Evolutionary conservation across 2,888 invertebrate genomes (phyloP).

Genomic region (Ophraella communa): DNA sequence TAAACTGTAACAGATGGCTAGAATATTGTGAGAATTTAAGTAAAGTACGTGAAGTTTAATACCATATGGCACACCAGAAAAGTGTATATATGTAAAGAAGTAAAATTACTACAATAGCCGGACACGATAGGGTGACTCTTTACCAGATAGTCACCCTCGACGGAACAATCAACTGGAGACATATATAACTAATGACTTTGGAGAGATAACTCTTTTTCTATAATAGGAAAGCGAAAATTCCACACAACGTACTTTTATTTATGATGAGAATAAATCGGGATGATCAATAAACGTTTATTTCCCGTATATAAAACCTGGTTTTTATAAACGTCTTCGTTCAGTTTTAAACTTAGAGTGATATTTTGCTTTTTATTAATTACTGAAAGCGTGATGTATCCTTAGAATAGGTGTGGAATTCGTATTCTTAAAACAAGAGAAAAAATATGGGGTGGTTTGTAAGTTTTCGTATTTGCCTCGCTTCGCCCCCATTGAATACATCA

Average conservation of each 20-base stretch:
- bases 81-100: constrained; percentile 26
- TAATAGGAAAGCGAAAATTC: constrained; percentile 36
- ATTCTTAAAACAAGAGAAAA: constrained; percentile 44
- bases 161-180: constrained; percentile 12
- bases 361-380: constrained; percentile 39
- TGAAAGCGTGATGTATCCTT: constrained; percentile 44
- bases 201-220: constrained; percentile 18
- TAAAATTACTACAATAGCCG: constrained; percentile 29
- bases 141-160: constrained; percentile 34
- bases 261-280: not conserved
- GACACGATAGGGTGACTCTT: constrained; percentile 31
- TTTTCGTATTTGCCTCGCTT: constrained; percentile 42
- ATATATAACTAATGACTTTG: constrained; percentile 21
- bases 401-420: constrained; percentile 44
- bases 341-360: not conserved
- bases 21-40: constrained; percentile 58
- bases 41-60: constrained; percentile 49
- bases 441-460: constrained; percentile 25
- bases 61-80: constrained; percentile 56
- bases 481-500: constrained; percentile 48
- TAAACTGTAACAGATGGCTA: constrained; percentile 53
- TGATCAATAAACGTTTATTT: too few species aligned
- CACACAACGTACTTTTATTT: not conserved
- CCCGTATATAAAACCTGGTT: not conserved
- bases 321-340: not conserved